Percentiles rank a stretch among this genome's conserved stretches.
Evolutionary conservation across 2,888 invertebrate genomes (phyloP).

Genomic region (Drosophila incognita): DNA sequence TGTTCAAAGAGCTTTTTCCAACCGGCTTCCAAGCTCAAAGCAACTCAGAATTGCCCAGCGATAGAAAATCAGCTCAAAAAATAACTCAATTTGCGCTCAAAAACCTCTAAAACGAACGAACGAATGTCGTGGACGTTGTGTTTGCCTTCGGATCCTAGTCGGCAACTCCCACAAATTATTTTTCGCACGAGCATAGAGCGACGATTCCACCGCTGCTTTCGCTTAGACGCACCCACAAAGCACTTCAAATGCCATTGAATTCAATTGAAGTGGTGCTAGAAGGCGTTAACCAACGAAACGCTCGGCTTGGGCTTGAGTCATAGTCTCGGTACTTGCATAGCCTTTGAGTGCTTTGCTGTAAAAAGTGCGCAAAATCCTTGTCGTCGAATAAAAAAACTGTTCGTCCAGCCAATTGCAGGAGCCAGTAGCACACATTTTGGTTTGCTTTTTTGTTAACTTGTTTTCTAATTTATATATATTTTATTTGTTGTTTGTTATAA

Average conservation of each 20-base stretch:
- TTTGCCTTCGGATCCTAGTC: constrained; percentile 48
- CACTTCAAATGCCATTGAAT: constrained; percentile 65
- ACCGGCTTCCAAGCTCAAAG: constrained; percentile 17
- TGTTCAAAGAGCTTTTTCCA: constrained; percentile 46
- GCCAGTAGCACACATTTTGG: constrained; percentile 16
- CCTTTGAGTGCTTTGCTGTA: constrained; percentile 67
- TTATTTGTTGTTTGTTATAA: constrained; percentile 32
- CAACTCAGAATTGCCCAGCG: constrained; percentile 41
- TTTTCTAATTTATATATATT: constrained; percentile 34
- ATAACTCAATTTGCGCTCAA: constrained; percentile 70
- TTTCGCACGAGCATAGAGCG: constrained; percentile 38
- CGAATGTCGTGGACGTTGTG: constrained; percentile 30
- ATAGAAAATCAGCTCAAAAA: constrained; percentile 55
- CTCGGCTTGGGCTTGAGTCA: constrained; percentile 64
- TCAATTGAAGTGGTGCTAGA: constrained; percentile 70
- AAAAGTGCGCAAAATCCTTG: constrained; percentile 80
- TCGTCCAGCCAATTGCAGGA: constrained; percentile 65
- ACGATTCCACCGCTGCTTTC: constrained; percentile 29
- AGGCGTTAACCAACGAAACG: constrained; percentile 76
- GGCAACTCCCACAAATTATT: constrained; percentile 65
- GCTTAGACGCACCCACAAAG: constrained; percentile 78
- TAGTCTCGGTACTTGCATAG: constrained; percentile 13
- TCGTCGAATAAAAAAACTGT: constrained; percentile 75
- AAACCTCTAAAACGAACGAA: constrained; percentile 47
- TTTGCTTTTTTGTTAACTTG: constrained; percentile 20